Conservation (phyloP, 2,797 vertebrate genomes). For the Malurus leucopterus region DNA sequence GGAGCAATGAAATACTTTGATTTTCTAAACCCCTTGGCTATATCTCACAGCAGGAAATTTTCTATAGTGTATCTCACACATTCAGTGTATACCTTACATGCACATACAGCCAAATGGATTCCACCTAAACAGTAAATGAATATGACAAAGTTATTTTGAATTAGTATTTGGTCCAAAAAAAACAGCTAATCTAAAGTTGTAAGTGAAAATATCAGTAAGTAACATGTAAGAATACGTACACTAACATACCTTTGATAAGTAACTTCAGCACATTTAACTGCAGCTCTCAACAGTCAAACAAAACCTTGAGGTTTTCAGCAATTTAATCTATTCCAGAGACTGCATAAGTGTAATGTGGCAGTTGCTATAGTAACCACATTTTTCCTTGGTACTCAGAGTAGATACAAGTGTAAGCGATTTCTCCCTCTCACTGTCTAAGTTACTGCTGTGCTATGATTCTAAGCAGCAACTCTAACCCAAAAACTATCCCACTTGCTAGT, state of each 20-base stretch:
- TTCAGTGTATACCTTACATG: neutral
- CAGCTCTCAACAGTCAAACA: conserved; percentile 17
- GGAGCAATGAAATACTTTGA: neutral
- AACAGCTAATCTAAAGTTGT: neutral
- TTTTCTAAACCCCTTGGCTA: neutral
- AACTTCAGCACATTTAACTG: conserved; percentile 18
- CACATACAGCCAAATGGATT: neutral
- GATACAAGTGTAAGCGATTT: neutral
- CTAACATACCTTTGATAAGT: conserved; percentile 31
- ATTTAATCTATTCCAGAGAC: conserved; percentile 35
- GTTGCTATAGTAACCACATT: conserved; percentile 58
- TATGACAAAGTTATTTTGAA: conserved; percentile 25
- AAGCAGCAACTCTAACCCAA: neutral
- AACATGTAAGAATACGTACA: neutral
- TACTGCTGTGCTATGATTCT: neutral
- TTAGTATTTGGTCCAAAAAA: neutral
- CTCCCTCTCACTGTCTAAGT: neutral
- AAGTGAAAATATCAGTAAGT: neutral
- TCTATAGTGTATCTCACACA: neutral
- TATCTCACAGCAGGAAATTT: neutral
- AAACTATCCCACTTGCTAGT: neutral
- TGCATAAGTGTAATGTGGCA: conserved; percentile 43
- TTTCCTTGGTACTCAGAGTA: conserved; percentile 3
- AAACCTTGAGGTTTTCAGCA: conserved; percentile 44
- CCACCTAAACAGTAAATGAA: conserved; percentile 19